These are phyloP conservation scores for Phalloptychus januarius DNA, from an alignment of 2,797 vertebrate genomes.

Conservation along the genomic window DNA sequence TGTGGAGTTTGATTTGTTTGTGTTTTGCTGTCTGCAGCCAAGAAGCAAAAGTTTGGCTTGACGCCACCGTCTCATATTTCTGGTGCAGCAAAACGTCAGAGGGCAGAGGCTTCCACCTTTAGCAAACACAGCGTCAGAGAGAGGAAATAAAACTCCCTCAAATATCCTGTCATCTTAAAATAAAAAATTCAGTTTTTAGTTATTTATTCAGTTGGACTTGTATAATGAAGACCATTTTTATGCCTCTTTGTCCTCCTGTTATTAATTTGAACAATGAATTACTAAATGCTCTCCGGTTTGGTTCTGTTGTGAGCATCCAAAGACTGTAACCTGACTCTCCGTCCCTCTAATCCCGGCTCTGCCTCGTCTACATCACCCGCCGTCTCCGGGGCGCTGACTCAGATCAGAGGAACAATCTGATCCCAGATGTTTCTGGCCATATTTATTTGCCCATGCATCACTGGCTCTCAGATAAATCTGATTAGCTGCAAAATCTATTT, in stretches of 20 bases:
- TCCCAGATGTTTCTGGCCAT: constrained; percentile 40
- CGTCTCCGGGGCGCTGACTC: constrained; percentile 47
- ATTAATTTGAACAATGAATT: neutral
- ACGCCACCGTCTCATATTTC: constrained; percentile 50
- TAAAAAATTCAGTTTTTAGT: neutral
- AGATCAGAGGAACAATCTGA: constrained; percentile 36
- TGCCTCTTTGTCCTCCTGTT: neutral
- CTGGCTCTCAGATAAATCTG: constrained; percentile 15
- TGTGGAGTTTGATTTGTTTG: constrained; percentile 9
- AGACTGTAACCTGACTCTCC: constrained; percentile 18
- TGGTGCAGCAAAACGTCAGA: constrained; percentile 45
- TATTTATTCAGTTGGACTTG: neutral
- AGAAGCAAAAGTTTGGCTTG: constrained; percentile 47
- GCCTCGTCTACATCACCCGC: constrained; percentile 9
- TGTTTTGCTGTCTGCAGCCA: constrained; percentile 39
- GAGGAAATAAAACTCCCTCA: neutral
- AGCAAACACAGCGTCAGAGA: neutral
- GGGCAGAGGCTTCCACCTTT: neutral
- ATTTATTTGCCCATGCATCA: constrained; percentile 8
- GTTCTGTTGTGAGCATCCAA: neutral
- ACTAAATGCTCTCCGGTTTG: neutral
- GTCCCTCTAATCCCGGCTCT: constrained; percentile 8
- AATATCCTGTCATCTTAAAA: neutral
- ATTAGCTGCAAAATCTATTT: constrained; percentile 2
- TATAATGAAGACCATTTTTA: neutral